Base-by-base conservation (phyloP, 2,888 invertebrate species). In the Phymatocera aterrima region DNA sequence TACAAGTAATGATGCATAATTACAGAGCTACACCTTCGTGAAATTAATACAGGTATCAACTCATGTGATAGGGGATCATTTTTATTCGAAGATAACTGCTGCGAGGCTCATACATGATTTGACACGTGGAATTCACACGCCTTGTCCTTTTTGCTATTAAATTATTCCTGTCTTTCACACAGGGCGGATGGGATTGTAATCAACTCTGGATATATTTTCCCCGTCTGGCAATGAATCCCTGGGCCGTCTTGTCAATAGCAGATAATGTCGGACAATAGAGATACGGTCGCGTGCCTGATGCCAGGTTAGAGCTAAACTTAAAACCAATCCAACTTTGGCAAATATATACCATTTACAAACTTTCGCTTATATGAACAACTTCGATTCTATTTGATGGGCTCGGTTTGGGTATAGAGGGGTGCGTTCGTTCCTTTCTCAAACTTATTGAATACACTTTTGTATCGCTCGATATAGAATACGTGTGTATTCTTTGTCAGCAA, bases 301-400 rank as follows among this genome's bases (percentile, higher is more conserved):
- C 72, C 43, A 75, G 57, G 57, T 57, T 75, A 75, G 18, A 57
- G 75, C 74, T 70, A 57, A 60, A 75, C 78, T 60, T 78, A 74
- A 78, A 78, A 46, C 43, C 60, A 78, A 78, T 78, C 37, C 74
- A 78, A 74, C 78, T 78, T 78, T 21, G 43, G 34, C 54, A 57
- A 72, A 72, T n/a, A 31, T 72, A 40, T 57, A 78, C 54, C 28
- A 57, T 60, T 60, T 60, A 61, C 60, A 37, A 70, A 78, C 48
- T 78, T 78, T 78, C 31, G 21, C 28, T 12, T 43, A 40, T 78
- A 46, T 34, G 60, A 74, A 60, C 78, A 78, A 78, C 72, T 78
- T 78, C 70, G 28, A 70, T 78, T 61, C 78, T 12, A 61, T 60
- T 60, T 37, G 57, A 75, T 75, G 15, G 75, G 37, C 24, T 57